These are phyloP conservation scores for Blastomussa wellsi DNA, from an alignment of 92 coral and sea anemone genomes.

Conservation along the genomic window DNA sequence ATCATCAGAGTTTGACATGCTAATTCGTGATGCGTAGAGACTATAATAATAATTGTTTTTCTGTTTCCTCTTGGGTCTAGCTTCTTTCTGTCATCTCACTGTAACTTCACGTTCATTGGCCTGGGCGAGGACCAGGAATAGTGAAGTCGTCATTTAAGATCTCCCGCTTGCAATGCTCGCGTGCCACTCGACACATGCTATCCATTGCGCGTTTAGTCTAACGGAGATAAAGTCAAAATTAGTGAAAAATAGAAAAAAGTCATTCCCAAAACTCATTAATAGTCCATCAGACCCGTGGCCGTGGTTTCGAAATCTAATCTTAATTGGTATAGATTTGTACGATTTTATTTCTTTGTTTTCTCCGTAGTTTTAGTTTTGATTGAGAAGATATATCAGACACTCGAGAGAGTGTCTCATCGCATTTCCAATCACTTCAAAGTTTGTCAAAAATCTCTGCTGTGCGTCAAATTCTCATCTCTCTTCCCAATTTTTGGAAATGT, in stretches of 20 bases:
- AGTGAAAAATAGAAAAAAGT: neutral
- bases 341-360: no score
- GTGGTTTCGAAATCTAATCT: no score
- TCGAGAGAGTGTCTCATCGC: no score
- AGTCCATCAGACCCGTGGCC: no score
- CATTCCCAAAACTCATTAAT: no score
- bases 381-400: no score
- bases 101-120: neutral
- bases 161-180: slow-evolving; percentile 47
- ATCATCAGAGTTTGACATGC: neutral
- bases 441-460: no score
- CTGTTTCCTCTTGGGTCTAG: neutral
- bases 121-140: neutral
- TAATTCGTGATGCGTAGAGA: neutral
- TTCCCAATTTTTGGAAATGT: no score
- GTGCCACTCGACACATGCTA: slow-evolving; percentile 51
- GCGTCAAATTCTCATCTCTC: no score
- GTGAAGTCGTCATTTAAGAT: neutral
- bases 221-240: neutral
- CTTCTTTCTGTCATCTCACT: neutral
- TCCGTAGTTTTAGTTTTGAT: no score
- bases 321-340: no score
- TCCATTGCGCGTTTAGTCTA: slow-evolving; percentile 46
- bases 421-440: no score
- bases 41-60: neutral